Base-by-base conservation (phyloP, 1,140 invertebrate genomes). In the Pygmarrhopalites habei region DNA sequence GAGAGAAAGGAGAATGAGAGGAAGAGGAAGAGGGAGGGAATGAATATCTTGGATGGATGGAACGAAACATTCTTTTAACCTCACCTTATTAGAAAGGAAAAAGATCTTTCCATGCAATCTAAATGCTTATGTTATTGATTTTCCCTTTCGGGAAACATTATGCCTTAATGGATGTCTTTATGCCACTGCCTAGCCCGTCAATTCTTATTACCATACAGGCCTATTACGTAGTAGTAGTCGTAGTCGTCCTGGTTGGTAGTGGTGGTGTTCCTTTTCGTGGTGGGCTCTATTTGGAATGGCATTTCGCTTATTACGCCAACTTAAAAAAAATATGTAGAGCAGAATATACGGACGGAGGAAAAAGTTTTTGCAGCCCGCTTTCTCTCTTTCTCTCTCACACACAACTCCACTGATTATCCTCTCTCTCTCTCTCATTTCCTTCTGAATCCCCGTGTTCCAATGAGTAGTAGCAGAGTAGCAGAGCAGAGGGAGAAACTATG, bases 51-150 rank as follows among this genome's bases (percentile, higher is more conserved):
- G 29, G 25, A 47, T 28, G 41, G 21, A 47, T 30, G 41, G n/a
- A 61, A 64, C 62, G 58, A 65, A 69, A 60, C 64, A 64, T 62
- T 63, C 64, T 66, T 61, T 58, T 44, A 56, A 60, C 23, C 67
- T 66, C 64, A 66, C 64, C 67, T 69, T 69, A 69, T 69, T 69
- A 69, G 60, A 68, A 61, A 58, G 59, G 62, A 35, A 35, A 68
- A 65, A 69, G 65, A 69, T n/a, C n/a, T n/a, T n/a, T n/a, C n/a
- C n/a, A n/a, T 69, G 64, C 61, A 69, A 69, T 69, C 67, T 69
- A 69, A 69, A 69, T 69, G 67, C 67, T 69, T 69, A 69, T 69
- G 60, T 64, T 69, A 69, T 69, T 69, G 67, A 69, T 69, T 69
- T 69, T 69, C 61, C 64, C 64, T 66, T 66, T 66, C 53, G 64